phyloP scores from a whole-genome alignment of 2,113 vertebrate genomes.

The Lamprologus callipterus region DNA sequence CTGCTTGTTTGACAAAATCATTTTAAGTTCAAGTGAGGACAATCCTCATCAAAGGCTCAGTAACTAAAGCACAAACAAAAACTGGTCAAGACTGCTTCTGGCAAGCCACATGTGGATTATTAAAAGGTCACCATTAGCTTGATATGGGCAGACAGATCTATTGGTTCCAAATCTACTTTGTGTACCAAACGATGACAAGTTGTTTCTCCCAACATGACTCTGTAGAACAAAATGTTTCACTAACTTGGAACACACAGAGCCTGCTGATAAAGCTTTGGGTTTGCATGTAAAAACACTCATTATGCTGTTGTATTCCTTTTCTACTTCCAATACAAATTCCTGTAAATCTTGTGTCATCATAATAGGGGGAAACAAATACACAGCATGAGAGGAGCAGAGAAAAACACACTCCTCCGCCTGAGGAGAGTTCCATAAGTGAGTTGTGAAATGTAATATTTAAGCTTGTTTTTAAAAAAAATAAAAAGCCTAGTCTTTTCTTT shows the following conservation, averaged over 20 bases:
- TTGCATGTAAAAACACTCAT: conserved; percentile 32
- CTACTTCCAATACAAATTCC: conserved; percentile 28
- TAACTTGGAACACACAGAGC: conserved; percentile 1
- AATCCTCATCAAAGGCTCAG: neutral
- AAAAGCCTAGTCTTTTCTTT: neutral
- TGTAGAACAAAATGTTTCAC: conserved; percentile 43
- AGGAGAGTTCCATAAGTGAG: neutral
- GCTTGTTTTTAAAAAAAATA: rapidly evolving
- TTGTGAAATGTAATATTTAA: neutral
- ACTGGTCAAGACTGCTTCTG: neutral
- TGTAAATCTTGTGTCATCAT: conserved; percentile 25
- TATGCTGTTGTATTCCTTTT: neutral
- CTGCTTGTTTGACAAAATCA: neutral
- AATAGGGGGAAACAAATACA: neutral
- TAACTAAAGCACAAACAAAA: neutral
- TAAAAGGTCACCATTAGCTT: neutral
- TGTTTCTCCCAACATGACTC: neutral
- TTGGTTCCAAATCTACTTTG: neutral
- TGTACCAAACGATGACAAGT: neutral
- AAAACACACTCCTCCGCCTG: neutral
- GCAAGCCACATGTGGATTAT: no score
- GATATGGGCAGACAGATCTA: neutral
- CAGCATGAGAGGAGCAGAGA: neutral
- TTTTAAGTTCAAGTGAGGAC: neutral
- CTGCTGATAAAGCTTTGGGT: conserved; percentile 32